Conservation (phyloP, 1,140 invertebrate genomes). For the Atta colombica region DNA sequence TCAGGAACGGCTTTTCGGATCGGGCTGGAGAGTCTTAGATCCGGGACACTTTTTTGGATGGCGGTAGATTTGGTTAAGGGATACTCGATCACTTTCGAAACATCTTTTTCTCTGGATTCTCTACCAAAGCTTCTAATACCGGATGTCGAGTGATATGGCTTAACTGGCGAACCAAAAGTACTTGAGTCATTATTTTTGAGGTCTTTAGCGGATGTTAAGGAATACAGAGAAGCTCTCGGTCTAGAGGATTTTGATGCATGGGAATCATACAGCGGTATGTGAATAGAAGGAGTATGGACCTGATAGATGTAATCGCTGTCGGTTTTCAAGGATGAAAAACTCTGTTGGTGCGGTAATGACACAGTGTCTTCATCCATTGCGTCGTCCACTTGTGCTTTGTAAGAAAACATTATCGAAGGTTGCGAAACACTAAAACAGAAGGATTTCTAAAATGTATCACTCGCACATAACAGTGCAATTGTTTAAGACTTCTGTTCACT, state of each 20-base stretch:
- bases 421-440: constrained; percentile 89
- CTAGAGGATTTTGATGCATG: constrained; percentile 78
- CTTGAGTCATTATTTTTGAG: constrained; percentile 72
- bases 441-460: neutral
- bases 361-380: constrained; percentile 92
- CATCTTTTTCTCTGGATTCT: constrained; percentile 75
- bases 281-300: constrained; percentile 87
- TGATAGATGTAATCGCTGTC: constrained; percentile 93
- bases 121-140: constrained; percentile 75
- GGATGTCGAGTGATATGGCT: constrained; percentile 76
- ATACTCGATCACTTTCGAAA: constrained; percentile 73
- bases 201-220: constrained; percentile 74
- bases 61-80: constrained; percentile 70
- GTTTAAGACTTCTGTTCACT: too few species aligned
- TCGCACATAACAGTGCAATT: neutral
- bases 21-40: constrained; percentile 70
- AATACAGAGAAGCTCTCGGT: constrained; percentile 79
- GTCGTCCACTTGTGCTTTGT: constrained; percentile 94
- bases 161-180: constrained; percentile 74
- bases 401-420: constrained; percentile 93
- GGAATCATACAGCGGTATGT: constrained; percentile 84
- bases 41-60: constrained; percentile 78
- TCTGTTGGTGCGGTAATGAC: constrained; percentile 92
- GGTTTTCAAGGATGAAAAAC: constrained; percentile 92
- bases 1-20: constrained; percentile 56